These are phyloP conservation scores for fruit fly (Drosophila melanogaster) DNA, from an alignment of 1,140 invertebrate species.

Conservation along the genomic window Release_6_plus_ISO1_MT NC_004354.4:12086501-12087000, in stretches of 20 bases:
- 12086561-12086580: conserved; percentile 34
- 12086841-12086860: conserved; percentile 24
- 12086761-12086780: conserved; percentile 1
- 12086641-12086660: conserved; percentile 39
- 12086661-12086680: conserved; percentile 28
- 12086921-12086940: conserved; percentile 41
- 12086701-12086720: conserved; percentile 44
- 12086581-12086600: conserved; percentile 28
- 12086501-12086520: too few relatives aligned
- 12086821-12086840: conserved; percentile 26
- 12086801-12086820: too few relatives aligned
- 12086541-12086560: conserved; percentile 10
- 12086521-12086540: not conserved
- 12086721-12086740: conserved; percentile 35
- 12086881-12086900: conserved; percentile 47
- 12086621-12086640: conserved; percentile 31
- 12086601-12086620: conserved; percentile 30
- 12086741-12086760: conserved; percentile 36
- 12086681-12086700: conserved; percentile 26
- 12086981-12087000: not conserved
- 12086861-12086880: conserved; percentile 38
- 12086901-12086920: conserved; percentile 34
- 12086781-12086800: too few relatives aligned
- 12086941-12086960: conserved; percentile 11
- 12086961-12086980: too few relatives aligned